Evolutionary conservation across 2,113 vertebrate genomes (phyloP).

Genomic region (Labeo catla): DNA sequence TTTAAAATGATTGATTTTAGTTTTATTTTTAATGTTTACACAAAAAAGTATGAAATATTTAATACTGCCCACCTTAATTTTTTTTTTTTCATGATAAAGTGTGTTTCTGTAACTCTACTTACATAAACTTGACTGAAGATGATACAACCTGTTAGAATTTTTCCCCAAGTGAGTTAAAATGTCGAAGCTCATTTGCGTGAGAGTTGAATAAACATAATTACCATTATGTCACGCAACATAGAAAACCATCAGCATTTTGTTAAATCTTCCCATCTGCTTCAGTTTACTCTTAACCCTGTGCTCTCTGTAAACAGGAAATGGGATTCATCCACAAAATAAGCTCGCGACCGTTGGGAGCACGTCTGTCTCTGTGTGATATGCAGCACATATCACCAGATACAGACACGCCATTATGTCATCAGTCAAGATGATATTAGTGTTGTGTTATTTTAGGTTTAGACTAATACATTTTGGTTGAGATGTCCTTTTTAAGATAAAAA

Average conservation of each 20-base stretch:
- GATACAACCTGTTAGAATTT: neutral
- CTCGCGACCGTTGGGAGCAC: constrained; percentile 12
- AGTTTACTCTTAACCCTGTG: neutral
- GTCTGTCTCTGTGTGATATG: constrained; percentile 5
- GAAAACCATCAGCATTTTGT: neutral
- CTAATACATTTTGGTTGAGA: neutral
- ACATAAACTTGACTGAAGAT: neutral
- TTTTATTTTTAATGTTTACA: neutral
- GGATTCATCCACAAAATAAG: constrained; percentile 40
- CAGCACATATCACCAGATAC: constrained; percentile 11
- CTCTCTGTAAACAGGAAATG: constrained; percentile 46
- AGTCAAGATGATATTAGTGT: neutral
- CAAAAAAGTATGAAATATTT: neutral
- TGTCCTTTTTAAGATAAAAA: neutral
- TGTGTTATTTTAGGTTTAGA: neutral
- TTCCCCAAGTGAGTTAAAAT: neutral
- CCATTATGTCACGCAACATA: neutral
- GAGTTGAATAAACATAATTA: neutral
- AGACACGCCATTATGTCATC: neutral
- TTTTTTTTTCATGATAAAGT: neutral
- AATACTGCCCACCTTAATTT: neutral
- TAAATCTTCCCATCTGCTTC: neutral
- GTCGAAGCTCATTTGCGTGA: neutral
- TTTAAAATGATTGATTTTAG: too few species aligned
- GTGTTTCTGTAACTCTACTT: neutral